These are phyloP conservation scores for Myotis brandtii DNA, from an alignment of 2,113 vertebrate genomes.

Conservation along the genomic window DNA sequence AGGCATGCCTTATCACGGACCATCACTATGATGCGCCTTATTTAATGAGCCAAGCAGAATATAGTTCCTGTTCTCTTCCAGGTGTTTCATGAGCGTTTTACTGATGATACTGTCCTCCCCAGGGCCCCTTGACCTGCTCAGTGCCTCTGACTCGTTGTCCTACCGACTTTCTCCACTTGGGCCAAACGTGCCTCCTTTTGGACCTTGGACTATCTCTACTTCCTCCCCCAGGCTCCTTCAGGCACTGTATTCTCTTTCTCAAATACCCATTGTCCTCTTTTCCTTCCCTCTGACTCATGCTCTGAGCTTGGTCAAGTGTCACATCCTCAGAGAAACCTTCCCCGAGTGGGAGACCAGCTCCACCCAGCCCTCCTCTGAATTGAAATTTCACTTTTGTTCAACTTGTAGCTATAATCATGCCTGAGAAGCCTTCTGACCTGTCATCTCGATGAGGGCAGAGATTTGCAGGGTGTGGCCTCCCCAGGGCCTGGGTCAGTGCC, in stretches of 20 bases:
- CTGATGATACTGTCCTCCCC: neutral
- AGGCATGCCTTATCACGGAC: neutral
- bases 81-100: neutral
- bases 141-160: fast-evolving
- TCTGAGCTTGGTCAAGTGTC: neutral
- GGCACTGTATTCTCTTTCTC: neutral
- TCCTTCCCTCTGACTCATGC: neutral
- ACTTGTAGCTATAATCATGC: fast-evolving
- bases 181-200: neutral
- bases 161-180: fast-evolving
- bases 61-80: neutral
- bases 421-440: neutral
- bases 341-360: neutral
- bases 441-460: neutral
- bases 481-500: neutral
- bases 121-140: fast-evolving
- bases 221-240: neutral
- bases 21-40: neutral
- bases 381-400: neutral
- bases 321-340: neutral
- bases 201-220: neutral
- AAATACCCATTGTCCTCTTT: neutral
- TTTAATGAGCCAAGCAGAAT: neutral
- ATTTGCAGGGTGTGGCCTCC: neutral
- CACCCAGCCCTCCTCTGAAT: neutral